Evolutionary conservation across 2,888 invertebrate genomes (phyloP), one percentile per base, ranked within the genome.

Genomic region (Xanthorhoe spadicearia): DNA sequence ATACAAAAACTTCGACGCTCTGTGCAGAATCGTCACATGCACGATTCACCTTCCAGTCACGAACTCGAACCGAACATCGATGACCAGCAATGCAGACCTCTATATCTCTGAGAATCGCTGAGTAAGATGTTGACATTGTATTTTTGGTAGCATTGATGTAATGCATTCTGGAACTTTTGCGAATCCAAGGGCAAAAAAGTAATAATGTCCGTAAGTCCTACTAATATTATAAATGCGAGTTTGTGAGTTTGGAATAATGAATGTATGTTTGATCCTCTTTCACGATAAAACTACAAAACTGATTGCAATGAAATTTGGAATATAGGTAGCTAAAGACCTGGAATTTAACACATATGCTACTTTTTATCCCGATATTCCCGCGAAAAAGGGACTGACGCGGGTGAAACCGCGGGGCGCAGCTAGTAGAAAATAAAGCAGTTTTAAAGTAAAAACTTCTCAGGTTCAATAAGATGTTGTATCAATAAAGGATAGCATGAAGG

Each of bases 11-110:
- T 28, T 57, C 49, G 38, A 43, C 15, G 17, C 15, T 48, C 48
- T 48, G 15, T 48, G 49, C 52, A 64, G 19, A 67, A 61, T 68
- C 48, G 67, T 63, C 63, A 56, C 68, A 71, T 64, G 59, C 65
- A 66, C 67, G 66, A 68, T 73, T 66, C 62, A 23, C 63, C 62
- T 73, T 70, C 73, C 61, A 69, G 74, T 74, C 74, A 74, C 74
- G 74, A 73, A 69, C 62, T 63, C 35, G 62, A 66, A 48, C 59
- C 59, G 58, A 64, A 64, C 64, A 50, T 49, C 28, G 65, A 65
- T 67, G 64, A 67, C 72, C 68, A 65, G 68, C 60, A 54, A 53
- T 58, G 57, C 59, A 59, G 70, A 67, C 67, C 66, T 64, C 55
- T 57, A 62, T 63, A 35, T 52, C 19, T 62, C 38, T 35, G 28